Evolutionary conservation across 2,797 vertebrate genomes (phyloP).

Genomic region (Pantherophis vulpinus): DNA sequence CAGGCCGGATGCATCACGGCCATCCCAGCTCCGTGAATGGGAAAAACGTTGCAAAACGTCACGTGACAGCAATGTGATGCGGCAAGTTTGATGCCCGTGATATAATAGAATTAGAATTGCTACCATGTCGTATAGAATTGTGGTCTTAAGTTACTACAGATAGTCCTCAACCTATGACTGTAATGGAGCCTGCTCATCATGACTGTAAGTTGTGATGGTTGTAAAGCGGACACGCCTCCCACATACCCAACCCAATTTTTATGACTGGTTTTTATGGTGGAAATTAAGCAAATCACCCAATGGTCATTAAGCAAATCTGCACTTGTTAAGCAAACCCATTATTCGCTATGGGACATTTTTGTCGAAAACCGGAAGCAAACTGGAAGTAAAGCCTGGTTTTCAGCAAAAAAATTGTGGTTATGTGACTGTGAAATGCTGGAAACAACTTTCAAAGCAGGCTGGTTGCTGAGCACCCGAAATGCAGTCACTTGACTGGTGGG

Average conservation of each 20-base stretch:
- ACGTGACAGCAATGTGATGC: no score
- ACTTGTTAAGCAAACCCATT: not conserved
- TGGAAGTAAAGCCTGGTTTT: not conserved
- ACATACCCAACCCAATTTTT: not conserved
- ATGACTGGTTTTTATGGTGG: not conserved
- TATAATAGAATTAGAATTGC: conserved; percentile 36
- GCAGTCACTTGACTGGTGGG: not conserved
- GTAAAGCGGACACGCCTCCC: no score
- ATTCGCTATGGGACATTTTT: not conserved
- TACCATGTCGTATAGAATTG: conserved; percentile 33
- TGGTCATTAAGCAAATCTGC: no score
- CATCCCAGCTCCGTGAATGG: no score
- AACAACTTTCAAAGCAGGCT: not conserved
- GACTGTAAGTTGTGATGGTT: no score
- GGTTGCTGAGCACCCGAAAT: not conserved
- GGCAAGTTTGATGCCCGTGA: no score
- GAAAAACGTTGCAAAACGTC: no score
- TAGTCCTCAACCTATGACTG: no score
- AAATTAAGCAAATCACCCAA: not conserved
- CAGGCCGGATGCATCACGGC: no score
- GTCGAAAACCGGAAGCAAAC: not conserved
- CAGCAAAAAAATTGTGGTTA: not conserved
- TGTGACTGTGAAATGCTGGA: not conserved
- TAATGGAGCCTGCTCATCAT: no score
- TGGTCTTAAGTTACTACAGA: conserved; percentile 21